These are phyloP conservation scores for Hypercompe scribonia DNA, from an alignment of 2,888 invertebrate species.

Conservation along the genomic window DNA sequence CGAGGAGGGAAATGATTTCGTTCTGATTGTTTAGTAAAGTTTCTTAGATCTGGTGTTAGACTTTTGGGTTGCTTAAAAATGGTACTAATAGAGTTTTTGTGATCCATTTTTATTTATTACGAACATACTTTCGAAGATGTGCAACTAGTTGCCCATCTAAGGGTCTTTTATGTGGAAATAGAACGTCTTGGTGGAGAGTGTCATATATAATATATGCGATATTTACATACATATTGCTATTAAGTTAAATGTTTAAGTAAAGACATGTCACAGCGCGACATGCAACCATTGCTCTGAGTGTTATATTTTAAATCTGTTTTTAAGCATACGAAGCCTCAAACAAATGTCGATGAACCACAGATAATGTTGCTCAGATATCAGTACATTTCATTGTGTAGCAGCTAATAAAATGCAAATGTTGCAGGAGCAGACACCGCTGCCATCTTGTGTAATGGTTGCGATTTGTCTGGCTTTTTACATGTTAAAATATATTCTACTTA, in stretches of 20 bases:
- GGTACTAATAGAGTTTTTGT: not conserved
- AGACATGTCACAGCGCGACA: not conserved
- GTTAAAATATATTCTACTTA: slow-evolving; percentile 1
- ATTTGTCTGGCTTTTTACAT: slow-evolving; percentile 2
- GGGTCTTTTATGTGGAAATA: not conserved
- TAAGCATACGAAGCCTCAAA: not conserved
- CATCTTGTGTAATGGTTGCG: slow-evolving; percentile 4
- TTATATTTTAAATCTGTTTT: not conserved
- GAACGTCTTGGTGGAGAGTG: not conserved
- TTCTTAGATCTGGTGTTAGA: too few species aligned
- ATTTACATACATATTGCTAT: not conserved
- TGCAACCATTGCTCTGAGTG: not conserved
- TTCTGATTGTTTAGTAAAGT: too few species aligned
- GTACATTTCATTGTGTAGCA: not conserved
- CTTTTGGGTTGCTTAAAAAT: too few species aligned
- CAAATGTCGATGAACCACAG: not conserved
- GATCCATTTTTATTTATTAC: not conserved
- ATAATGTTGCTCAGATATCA: not conserved
- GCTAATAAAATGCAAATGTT: slow-evolving; percentile 13
- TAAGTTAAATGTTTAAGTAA: not conserved
- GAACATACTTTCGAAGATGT: not conserved
- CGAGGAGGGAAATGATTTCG: too few species aligned
- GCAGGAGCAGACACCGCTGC: slow-evolving; percentile 3
- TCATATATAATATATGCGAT: too few species aligned
- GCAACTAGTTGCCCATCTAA: not conserved